These are phyloP conservation scores for Loxodonta africana DNA, from an alignment of 2,113 vertebrate genomes.

Conservation along the genomic window DNA sequence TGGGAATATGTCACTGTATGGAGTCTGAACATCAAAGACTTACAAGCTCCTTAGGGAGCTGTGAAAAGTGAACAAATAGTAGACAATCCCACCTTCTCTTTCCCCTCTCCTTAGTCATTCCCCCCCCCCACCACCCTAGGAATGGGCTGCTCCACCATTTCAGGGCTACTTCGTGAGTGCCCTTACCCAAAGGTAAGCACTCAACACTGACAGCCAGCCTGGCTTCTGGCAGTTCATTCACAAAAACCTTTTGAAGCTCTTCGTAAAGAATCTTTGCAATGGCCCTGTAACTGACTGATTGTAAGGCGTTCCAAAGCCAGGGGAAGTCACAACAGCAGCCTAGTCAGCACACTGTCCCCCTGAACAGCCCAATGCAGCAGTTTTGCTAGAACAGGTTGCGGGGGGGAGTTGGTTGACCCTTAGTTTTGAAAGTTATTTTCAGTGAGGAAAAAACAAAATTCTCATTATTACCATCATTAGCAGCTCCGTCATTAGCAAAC, in stretches of 20 bases:
- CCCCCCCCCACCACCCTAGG: neutral
- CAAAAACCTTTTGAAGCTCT: neutral
- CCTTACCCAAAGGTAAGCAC: neutral
- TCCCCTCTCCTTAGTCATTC: neutral
- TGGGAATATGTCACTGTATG: neutral
- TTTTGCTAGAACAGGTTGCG: neutral
- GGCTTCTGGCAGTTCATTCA: neutral
- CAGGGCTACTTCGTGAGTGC: neutral
- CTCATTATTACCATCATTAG: neutral
- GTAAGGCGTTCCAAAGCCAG: neutral
- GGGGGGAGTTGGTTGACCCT: neutral
- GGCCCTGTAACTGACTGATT: neutral
- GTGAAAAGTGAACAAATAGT: neutral
- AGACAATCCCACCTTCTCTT: neutral
- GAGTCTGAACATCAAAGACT: neutral
- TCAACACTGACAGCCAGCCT: neutral
- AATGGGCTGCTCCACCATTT: neutral
- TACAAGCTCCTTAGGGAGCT: neutral
- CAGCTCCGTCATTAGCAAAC: neutral
- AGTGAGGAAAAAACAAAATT: neutral
- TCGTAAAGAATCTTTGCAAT: neutral
- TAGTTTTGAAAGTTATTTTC: conserved; percentile 21
- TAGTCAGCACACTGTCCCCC: rapidly evolving
- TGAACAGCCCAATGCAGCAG: neutral
- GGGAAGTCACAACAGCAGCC: neutral